These are phyloP conservation scores for Melospiza georgiana DNA, from an alignment of 2,113 vertebrate genomes.

Conservation along the genomic window DNA sequence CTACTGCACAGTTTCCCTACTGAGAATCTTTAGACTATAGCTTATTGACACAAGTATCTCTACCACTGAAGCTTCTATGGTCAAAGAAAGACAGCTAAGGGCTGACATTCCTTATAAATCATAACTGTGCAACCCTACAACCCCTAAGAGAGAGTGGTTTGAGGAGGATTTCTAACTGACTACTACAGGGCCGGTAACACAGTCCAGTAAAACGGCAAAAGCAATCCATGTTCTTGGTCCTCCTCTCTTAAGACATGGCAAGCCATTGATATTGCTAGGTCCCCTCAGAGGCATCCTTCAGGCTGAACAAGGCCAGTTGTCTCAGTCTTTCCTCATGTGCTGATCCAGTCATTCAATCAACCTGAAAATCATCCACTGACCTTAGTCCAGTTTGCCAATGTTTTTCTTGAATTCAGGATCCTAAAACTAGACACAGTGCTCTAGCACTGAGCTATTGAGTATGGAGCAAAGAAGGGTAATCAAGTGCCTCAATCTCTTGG, in stretches of 20 bases:
- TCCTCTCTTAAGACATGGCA: neutral
- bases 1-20: neutral
- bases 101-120: neutral
- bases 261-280: neutral
- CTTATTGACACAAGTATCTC: neutral
- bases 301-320: neutral
- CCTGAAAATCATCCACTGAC: neutral
- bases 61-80: neutral
- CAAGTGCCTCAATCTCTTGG: neutral
- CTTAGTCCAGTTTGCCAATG: neutral
- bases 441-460: neutral
- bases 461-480: neutral
- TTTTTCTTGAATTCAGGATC: neutral
- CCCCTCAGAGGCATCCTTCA: neutral
- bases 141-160: neutral
- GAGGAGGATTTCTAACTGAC: neutral
- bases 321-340: neutral
- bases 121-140: accelerated
- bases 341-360: neutral
- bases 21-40: neutral
- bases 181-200: neutral
- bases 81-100: neutral
- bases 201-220: neutral
- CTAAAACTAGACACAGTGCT: neutral
- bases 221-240: neutral